Evolutionary conservation across 2,888 invertebrate genomes (phyloP).

Genomic region (Melanotus villosus): DNA sequence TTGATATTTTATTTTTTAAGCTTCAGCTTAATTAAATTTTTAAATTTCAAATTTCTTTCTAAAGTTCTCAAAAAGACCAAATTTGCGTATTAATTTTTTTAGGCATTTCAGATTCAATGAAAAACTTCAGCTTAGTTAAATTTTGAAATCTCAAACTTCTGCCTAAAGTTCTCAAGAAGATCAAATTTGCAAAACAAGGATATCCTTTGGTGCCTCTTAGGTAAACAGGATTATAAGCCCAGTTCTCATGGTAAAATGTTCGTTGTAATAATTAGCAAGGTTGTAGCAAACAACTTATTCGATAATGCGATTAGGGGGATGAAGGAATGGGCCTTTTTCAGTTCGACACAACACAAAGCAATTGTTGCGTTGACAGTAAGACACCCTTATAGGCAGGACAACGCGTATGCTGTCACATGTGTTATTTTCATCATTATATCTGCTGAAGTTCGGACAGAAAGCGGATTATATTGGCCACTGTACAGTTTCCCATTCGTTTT

Average conservation of each 20-base stretch:
- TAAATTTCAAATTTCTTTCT: no score
- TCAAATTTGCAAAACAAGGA: conserved; percentile 53
- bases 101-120: no score
- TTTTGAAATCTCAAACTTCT: no score
- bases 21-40: no score
- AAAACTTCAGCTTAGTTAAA: no score
- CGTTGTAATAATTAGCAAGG: conserved; percentile 48
- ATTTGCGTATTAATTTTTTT: no score
- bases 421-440: conserved; percentile 69
- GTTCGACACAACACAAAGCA: conserved; percentile 60
- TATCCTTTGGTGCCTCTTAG: conserved; percentile 49
- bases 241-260: conserved; percentile 41
- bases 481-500: conserved; percentile 45
- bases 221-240: conserved; percentile 54
- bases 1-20: no score
- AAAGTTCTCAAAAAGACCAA: no score
- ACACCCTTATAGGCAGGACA: conserved; percentile 66
- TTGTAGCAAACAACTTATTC: conserved; percentile 42
- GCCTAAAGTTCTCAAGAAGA: conserved; percentile 38
- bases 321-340: conserved; percentile 63
- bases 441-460: conserved; percentile 65
- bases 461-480: conserved; percentile 66
- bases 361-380: conserved; percentile 68
- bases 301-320: conserved; percentile 66
- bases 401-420: conserved; percentile 65